These are phyloP conservation scores for Lamellibrachia satsuma DNA, from an alignment of 2,888 invertebrate species.

Conservation along the genomic window DNA sequence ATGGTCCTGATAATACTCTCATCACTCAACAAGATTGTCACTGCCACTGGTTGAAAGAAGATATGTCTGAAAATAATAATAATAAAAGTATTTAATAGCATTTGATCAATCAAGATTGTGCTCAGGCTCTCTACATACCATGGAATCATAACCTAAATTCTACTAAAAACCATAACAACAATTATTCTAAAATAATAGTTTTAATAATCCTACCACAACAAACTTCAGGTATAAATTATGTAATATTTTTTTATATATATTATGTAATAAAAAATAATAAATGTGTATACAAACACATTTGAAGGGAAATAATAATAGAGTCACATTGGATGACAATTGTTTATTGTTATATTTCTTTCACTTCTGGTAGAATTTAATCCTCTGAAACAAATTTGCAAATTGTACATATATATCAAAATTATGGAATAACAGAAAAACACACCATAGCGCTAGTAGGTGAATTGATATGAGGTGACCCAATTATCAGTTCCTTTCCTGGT, in stretches of 20 bases:
- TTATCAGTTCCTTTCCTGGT: too few relatives aligned
- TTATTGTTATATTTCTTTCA: too few relatives aligned
- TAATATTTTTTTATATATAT: background rate
- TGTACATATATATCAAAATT: too few relatives aligned
- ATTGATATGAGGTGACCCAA: too few relatives aligned
- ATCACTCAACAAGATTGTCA: constrained; percentile 34
- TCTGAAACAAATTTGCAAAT: too few relatives aligned
- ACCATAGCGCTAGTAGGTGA: too few relatives aligned
- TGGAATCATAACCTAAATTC: background rate
- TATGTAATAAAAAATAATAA: background rate
- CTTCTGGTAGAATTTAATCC: too few relatives aligned
- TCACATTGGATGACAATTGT: too few relatives aligned
- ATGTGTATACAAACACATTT: background rate
- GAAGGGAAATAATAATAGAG: too few relatives aligned
- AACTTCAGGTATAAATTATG: background rate
- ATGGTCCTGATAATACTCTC: constrained; percentile 32
- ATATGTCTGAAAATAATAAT: background rate
- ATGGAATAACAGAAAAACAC: too few relatives aligned
- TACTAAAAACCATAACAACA: background rate
- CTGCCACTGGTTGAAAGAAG: background rate
- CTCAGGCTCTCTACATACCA: background rate
- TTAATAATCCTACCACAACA: background rate
- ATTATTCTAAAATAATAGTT: background rate
- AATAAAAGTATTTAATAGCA: background rate
- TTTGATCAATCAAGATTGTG: too few relatives aligned